Conservation (phyloP, 2,797 vertebrate species). For the Chaunax sp. region DNA sequence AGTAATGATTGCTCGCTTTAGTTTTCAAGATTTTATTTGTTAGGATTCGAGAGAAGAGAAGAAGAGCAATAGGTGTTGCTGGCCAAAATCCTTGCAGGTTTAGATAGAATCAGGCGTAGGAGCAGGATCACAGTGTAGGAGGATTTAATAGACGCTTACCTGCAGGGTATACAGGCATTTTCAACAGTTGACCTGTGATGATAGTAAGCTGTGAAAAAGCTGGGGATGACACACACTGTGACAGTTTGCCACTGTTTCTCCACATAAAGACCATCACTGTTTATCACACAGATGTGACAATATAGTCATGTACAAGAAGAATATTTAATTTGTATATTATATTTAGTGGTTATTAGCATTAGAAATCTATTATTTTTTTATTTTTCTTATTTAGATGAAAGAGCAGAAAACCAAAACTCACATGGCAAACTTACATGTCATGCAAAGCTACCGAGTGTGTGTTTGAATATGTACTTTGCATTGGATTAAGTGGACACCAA, state of each 20-base stretch:
- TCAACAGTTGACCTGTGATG: slow-evolving; percentile 81
- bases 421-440: slow-evolving; percentile 34
- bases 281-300: slow-evolving; percentile 51
- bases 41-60: slow-evolving; percentile 65
- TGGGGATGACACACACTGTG: slow-evolving; percentile 74
- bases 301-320: slow-evolving; percentile 22
- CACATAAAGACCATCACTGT: slow-evolving; percentile 58
- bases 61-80: slow-evolving; percentile 60
- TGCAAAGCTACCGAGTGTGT: slow-evolving; percentile 7
- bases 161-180: slow-evolving; percentile 79
- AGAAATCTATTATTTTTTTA: slow-evolving; percentile 55
- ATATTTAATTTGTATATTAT: not conserved
- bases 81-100: slow-evolving; percentile 75
- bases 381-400: slow-evolving; percentile 53
- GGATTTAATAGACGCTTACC: slow-evolving; percentile 82
- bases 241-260: slow-evolving; percentile 75
- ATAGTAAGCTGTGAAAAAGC: slow-evolving; percentile 76
- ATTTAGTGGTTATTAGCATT: not conserved
- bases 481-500: slow-evolving; percentile 36
- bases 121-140: slow-evolving; percentile 76
- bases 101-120: slow-evolving; percentile 75
- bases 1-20: slow-evolving; percentile 45
- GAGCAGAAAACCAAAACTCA: slow-evolving; percentile 48
- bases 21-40: slow-evolving; percentile 58
- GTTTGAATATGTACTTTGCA: slow-evolving; percentile 37